Evolutionary conservation across 1,140 invertebrate species (phyloP).

Genomic region (Teleogryllus occipitalis): DNA sequence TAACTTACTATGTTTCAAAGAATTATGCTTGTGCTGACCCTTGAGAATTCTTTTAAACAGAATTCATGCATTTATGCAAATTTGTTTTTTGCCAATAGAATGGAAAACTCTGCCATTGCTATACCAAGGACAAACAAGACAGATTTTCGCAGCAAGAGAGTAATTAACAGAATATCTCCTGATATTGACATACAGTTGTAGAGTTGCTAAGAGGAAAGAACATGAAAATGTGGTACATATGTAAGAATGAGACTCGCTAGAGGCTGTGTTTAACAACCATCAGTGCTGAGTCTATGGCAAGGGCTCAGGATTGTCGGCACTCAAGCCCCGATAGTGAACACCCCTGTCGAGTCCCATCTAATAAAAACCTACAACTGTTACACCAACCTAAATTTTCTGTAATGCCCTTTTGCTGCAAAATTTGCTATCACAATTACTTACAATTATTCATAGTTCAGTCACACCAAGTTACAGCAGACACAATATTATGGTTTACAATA

Average conservation of each 20-base stretch:
- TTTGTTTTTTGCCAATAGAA: background rate
- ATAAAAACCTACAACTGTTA: no score
- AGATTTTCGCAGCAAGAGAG: background rate
- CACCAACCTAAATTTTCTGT: background rate
- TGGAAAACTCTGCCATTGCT: background rate
- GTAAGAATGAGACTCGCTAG: background rate
- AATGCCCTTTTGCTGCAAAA: background rate
- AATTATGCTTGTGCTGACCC: no score
- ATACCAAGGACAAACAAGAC: background rate
- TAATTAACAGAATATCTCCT: background rate
- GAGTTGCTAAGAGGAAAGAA: background rate
- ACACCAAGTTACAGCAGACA: background rate
- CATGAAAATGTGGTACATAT: background rate
- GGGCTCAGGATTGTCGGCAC: constrained; percentile 14
- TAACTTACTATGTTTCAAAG: no score
- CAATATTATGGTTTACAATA: background rate
- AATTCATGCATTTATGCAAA: no score
- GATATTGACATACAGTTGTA: background rate
- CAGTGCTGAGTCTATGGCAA: constrained; percentile 12
- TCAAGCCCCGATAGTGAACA: constrained; percentile 2
- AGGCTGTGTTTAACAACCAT: background rate
- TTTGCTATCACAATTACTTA: background rate
- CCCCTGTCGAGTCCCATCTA: background rate
- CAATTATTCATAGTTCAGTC: background rate
- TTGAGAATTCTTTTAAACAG: no score